Percentiles rank a stretch among this genome's conserved stretches.
phyloP scores from a whole-genome alignment of 2,888 invertebrate genomes.

The Strigamia maritima region DNA sequence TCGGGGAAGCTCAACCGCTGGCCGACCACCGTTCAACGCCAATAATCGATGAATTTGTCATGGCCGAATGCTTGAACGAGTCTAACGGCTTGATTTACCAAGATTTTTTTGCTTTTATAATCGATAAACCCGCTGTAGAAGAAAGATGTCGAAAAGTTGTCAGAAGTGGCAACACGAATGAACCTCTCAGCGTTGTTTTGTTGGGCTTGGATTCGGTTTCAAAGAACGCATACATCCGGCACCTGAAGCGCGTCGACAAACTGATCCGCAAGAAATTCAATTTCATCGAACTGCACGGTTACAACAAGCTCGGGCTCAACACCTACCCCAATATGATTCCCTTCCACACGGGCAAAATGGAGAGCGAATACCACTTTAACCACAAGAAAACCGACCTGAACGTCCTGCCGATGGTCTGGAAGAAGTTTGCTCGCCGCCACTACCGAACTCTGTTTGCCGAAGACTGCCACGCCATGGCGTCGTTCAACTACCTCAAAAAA shows the following conservation, averaged over 20 bases:
- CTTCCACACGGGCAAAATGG: conserved; percentile 48
- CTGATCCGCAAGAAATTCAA: conserved; percentile 64
- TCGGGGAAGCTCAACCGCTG: too few species aligned
- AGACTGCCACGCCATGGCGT: conserved; percentile 50
- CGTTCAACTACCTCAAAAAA: conserved; percentile 50
- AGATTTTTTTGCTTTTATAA: not conserved
- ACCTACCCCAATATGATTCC: conserved; percentile 54
- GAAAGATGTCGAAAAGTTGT: not conserved
- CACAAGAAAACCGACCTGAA: conserved; percentile 45
- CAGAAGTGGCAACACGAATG: too few species aligned
- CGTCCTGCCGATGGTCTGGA: conserved; percentile 50
- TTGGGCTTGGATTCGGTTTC: conserved; percentile 84
- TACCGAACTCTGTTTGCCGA: conserved; percentile 51
- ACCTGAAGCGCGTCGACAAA: conserved; percentile 68
- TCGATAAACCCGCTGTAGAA: not conserved
- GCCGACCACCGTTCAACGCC: too few species aligned
- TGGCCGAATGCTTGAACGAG: not conserved
- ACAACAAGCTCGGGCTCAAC: conserved; percentile 56
- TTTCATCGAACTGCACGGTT: conserved; percentile 61
- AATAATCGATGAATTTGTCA: not conserved
- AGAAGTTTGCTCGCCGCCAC: conserved; percentile 47
- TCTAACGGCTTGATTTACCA: not conserved
- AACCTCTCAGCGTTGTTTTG: conserved; percentile 60
- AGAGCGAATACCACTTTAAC: not conserved
- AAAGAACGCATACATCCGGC: conserved; percentile 68